Percentiles rank a stretch among this genome's conserved stretches.
Conservation (phyloP, 2,113 vertebrate species). For the Equus przewalskii region DNA sequence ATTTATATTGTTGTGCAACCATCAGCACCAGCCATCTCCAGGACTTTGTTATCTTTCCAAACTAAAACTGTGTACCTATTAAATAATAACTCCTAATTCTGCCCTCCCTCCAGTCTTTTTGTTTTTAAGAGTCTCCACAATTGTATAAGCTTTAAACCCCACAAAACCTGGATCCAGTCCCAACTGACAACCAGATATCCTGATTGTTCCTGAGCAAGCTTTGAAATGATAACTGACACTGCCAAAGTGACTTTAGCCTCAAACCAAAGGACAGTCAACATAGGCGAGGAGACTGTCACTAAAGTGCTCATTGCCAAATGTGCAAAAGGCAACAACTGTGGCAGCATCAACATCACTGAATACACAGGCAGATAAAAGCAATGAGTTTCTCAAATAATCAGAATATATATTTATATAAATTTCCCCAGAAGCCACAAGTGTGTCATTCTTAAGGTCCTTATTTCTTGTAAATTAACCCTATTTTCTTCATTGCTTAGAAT, state of each 20-base stretch:
- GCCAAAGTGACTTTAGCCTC: neutral
- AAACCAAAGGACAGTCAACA: neutral
- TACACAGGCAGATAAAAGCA: neutral
- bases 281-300: neutral
- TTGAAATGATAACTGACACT: neutral
- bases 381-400: neutral
- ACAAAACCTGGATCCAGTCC: neutral
- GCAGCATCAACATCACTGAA: neutral
- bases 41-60: neutral
- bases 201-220: neutral
- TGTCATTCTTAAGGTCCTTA: neutral
- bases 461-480: neutral
- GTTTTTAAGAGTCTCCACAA: slow-evolving; percentile 33
- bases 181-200: neutral
- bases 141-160: neutral
- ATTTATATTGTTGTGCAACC: neutral
- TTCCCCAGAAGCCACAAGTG: neutral
- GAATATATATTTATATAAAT: neutral
- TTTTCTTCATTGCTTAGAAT: slow-evolving; percentile 47
- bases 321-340: neutral
- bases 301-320: neutral
- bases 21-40: neutral
- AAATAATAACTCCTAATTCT: neutral
- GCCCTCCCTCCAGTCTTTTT: neutral
- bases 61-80: neutral